A percentile compares a stretch with the other conserved stretches of the same genome.
Conservation (phyloP, 2,113 vertebrate species). For the Echinops telfairi region DNA sequence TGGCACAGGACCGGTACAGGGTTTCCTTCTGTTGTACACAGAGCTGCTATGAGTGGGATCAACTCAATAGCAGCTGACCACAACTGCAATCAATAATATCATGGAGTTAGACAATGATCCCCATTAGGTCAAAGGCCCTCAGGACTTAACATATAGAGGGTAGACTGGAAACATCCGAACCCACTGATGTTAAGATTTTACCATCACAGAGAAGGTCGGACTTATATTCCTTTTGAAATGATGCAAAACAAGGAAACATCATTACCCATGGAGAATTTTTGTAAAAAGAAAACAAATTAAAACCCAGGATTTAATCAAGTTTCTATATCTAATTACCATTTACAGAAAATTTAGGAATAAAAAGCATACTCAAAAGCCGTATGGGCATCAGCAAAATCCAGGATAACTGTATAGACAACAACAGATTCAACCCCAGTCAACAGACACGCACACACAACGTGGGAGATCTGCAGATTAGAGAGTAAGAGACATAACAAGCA, state of each 20-base stretch:
- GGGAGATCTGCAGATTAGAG: not conserved
- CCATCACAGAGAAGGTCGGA: not conserved
- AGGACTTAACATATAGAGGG: not conserved
- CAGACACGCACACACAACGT: not conserved
- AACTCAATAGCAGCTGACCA: no score
- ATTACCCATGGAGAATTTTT: not conserved
- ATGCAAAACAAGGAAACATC: not conserved
- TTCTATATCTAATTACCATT: not conserved
- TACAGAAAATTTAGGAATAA: not conserved
- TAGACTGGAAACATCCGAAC: not conserved
- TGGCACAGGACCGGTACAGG: no score
- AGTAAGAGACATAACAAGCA: not conserved
- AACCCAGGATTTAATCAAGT: not conserved
- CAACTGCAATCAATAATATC: not conserved
- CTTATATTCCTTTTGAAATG: not conserved
- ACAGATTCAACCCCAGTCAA: not conserved
- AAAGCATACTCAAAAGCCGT: not conserved
- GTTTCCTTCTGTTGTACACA: no score
- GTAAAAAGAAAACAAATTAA: not conserved
- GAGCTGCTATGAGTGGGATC: no score
- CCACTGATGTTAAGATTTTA: not conserved
- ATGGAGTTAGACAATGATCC: not conserved
- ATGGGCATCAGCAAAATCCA: not conserved
- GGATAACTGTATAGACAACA: not conserved
- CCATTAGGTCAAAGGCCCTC: not conserved